A percentile compares a stretch with the other conserved stretches of the same genome.
phyloP scores from a whole-genome alignment of 2,797 vertebrate genomes.

The Neomorphus geoffroyi region DNA sequence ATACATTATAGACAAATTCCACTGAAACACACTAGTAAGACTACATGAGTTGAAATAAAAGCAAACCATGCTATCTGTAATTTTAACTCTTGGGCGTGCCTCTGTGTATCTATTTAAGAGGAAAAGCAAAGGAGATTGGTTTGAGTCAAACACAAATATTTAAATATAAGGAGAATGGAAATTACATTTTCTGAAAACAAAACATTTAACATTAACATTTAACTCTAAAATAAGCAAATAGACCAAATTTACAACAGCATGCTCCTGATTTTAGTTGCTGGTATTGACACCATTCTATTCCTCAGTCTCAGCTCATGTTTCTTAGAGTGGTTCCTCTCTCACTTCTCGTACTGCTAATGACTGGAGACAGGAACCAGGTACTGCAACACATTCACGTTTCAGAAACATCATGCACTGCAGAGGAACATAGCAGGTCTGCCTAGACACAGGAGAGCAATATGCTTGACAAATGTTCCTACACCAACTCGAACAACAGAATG shows the following conservation, averaged over 20 bases:
- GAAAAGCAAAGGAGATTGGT: not conserved
- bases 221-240: not conserved
- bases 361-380: not conserved
- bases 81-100: not conserved
- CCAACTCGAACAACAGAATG: not conserved
- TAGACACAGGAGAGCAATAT: not conserved
- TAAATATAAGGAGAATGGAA: not conserved
- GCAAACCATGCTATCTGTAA: not conserved
- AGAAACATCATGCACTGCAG: not conserved
- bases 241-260: not conserved
- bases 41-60: not conserved
- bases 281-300: not conserved
- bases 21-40: not conserved
- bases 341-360: not conserved
- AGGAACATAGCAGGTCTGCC: not conserved
- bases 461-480: not conserved
- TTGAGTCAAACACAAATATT: not conserved
- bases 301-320: not conserved
- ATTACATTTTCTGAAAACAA: not conserved
- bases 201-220: not conserved
- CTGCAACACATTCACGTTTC: not conserved
- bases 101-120: not conserved
- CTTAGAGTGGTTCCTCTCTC: not conserved
- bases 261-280: not conserved
- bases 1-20: not conserved